Conservation (phyloP, 1,140 invertebrate genomes). For the Phymorhynchus buccinoides region DNA sequence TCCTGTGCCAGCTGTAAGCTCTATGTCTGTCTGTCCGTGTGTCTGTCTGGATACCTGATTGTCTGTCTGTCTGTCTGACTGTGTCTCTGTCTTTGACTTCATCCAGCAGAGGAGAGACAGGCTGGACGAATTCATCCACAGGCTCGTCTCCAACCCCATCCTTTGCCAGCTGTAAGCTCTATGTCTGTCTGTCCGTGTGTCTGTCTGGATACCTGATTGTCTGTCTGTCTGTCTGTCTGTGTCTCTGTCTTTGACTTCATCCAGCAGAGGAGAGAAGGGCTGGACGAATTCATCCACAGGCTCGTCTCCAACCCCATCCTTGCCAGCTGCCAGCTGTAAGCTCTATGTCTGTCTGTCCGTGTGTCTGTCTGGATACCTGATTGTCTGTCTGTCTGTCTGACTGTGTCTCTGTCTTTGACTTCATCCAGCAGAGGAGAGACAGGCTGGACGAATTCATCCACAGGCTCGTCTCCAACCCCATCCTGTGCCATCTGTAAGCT, state of each 20-base stretch:
- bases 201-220: no score
- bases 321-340: constrained; percentile 68
- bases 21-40: no score
- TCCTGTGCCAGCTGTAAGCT: constrained; percentile 67
- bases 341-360: background rate
- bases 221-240: no score
- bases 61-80: no score
- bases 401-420: constrained; percentile 61
- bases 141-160: constrained; percentile 69
- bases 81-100: no score
- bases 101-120: constrained; percentile 75
- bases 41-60: no score
- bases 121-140: constrained; percentile 76
- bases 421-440: constrained; percentile 75
- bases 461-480: constrained; percentile 70
- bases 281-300: constrained; percentile 77
- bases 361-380: constrained; percentile 77
- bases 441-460: constrained; percentile 77
- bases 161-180: constrained; percentile 63
- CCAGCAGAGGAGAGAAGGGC: constrained; percentile 74
- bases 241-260: no score
- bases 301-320: constrained; percentile 70
- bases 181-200: no score
- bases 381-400: constrained; percentile 38
- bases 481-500: constrained; percentile 68